These are phyloP conservation scores for Campylomormyrus numenius DNA, from an alignment of 2,113 vertebrate genomes.

Conservation along the genomic window DNA sequence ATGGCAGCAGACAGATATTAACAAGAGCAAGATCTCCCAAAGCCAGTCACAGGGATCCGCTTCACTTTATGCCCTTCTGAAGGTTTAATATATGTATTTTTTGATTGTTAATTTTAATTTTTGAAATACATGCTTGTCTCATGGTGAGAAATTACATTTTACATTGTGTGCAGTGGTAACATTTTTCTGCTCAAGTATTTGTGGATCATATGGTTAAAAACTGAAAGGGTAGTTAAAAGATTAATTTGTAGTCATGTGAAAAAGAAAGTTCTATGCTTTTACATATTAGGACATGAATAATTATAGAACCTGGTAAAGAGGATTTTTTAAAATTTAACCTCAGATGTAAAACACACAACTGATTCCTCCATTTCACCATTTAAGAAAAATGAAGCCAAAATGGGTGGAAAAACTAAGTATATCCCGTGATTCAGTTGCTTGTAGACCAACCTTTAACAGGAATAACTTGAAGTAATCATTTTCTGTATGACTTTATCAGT, in stretches of 20 bases:
- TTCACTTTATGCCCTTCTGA: not conserved
- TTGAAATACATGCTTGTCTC: not conserved
- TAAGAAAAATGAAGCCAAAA: not conserved
- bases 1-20: not conserved
- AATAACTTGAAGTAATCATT: not conserved
- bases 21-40: not conserved
- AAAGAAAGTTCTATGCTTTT: not conserved
- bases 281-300: not conserved
- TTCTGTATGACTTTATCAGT: not conserved
- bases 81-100: not conserved
- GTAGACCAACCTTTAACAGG: not conserved
- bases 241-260: not conserved
- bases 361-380: not conserved
- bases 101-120: not conserved
- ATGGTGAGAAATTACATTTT: not conserved
- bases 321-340: not conserved
- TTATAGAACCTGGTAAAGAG: too few species aligned
- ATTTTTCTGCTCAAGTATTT: not conserved
- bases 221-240: not conserved
- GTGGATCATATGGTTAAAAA: not conserved
- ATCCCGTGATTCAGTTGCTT: not conserved
- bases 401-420: not conserved
- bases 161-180: not conserved
- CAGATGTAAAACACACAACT: not conserved
- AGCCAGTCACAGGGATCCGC: not conserved